A percentile compares a stretch with the other conserved stretches of the same genome.
These are phyloP conservation scores for Lepidurus packardi DNA, from an alignment of 1,140 invertebrate species.

Conservation along the genomic window DNA sequence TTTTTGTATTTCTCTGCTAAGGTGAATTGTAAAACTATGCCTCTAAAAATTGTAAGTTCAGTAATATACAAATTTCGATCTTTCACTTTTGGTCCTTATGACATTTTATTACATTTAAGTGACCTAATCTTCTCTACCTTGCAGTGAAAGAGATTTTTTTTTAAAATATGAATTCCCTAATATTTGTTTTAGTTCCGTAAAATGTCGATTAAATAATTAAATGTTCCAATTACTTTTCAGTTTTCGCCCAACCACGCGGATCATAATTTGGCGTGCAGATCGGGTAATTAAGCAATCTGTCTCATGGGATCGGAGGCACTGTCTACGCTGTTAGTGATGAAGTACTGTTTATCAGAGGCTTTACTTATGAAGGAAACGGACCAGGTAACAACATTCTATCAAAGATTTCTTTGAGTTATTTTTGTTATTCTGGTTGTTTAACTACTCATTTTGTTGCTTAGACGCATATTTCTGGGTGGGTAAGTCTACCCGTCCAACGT, in stretches of 20 bases:
- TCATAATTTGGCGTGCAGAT: constrained; percentile 68
- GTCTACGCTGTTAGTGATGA: constrained; percentile 81
- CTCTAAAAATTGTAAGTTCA: no score
- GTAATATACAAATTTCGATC: no score
- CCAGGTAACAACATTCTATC: constrained; percentile 48
- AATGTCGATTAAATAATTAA: background rate
- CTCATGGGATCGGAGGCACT: constrained; percentile 66
- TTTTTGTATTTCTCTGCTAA: no score
- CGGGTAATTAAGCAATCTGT: constrained; percentile 59
- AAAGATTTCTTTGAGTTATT: background rate
- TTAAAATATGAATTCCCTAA: no score
- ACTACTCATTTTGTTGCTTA: constrained; percentile 35
- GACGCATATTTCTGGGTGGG: constrained; percentile 85
- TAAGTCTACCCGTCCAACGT: constrained; percentile 63
- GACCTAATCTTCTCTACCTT: background rate
- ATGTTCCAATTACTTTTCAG: background rate
- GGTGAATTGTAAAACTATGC: no score
- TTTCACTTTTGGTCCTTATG: no score
- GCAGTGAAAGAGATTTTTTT: background rate
- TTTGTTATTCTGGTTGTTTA: background rate
- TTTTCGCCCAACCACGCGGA: constrained; percentile 8
- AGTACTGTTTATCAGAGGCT: constrained; percentile 77
- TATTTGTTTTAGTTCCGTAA: no score
- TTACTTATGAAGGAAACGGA: constrained; percentile 76
- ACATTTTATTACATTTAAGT: no score